phyloP scores from a whole-genome alignment of 2,113 vertebrate genomes.

The Patagioenas fasciata region DNA sequence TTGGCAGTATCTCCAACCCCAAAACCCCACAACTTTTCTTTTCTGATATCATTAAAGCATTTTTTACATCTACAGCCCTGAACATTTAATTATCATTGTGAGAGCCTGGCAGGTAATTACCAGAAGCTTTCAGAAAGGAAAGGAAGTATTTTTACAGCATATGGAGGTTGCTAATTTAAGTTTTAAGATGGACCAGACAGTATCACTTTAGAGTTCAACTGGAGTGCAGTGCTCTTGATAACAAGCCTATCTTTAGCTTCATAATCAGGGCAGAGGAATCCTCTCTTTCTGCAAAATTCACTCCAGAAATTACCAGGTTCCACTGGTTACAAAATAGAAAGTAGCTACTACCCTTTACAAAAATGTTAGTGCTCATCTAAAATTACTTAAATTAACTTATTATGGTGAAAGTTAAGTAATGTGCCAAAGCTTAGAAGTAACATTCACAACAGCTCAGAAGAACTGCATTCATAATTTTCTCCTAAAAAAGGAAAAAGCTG shows the following conservation, averaged over 20 bases:
- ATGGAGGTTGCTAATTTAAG: accelerated
- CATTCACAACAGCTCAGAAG: neutral
- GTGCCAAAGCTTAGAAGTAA: neutral
- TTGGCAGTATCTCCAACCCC: neutral
- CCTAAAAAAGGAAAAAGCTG: neutral
- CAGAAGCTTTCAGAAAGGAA: neutral
- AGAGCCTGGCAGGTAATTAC: neutral
- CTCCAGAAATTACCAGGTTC: neutral
- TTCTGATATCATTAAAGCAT: neutral
- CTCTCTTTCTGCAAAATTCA: neutral
- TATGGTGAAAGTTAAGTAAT: neutral
- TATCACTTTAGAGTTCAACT: accelerated
- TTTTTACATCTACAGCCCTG: neutral
- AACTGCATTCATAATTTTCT: neutral
- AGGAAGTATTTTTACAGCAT: neutral
- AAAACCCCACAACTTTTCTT: neutral
- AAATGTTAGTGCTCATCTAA: neutral
- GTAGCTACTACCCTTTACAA: neutral
- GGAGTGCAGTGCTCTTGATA: neutral
- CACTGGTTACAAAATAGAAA: neutral
- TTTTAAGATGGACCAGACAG: neutral
- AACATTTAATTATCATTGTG: neutral
- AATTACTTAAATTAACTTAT: neutral
- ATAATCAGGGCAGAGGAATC: neutral
- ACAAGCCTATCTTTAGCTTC: neutral